These are phyloP conservation scores for Thomomys bottae DNA, from an alignment of 2,113 vertebrate species.

Conservation along the genomic window DNA sequence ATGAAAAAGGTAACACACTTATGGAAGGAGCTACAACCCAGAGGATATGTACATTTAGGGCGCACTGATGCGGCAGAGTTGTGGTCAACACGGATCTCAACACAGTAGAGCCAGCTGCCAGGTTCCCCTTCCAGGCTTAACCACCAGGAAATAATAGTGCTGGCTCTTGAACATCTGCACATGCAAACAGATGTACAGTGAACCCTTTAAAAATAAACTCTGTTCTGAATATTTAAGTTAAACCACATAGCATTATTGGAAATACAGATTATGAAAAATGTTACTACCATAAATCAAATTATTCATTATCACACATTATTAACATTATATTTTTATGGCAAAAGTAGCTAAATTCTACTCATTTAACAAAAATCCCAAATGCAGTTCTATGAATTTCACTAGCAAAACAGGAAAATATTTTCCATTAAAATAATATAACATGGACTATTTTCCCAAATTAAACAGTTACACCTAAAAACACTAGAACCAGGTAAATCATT, in stretches of 20 bases:
- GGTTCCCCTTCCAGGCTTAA: too few relatives aligned
- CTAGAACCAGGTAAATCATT: neutral
- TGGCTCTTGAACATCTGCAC: neutral
- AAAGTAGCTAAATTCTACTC: neutral
- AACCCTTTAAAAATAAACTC: neutral
- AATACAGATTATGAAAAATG: neutral
- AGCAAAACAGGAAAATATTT: neutral
- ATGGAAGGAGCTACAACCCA: neutral
- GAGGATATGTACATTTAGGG: neutral
- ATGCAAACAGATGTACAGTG: neutral
- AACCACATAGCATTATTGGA: neutral
- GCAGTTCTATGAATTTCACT: neutral
- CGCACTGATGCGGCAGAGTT: too few relatives aligned
- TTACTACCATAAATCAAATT: neutral
- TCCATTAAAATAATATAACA: slow-evolving; percentile 25
- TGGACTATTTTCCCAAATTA: neutral
- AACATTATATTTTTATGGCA: neutral
- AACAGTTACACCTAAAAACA: neutral
- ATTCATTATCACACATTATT: neutral
- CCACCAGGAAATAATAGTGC: neutral
- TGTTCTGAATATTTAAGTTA: neutral
- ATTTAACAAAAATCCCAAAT: neutral
- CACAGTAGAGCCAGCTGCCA: too few relatives aligned
- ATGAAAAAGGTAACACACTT: neutral
- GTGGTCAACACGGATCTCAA: too few relatives aligned